Percentiles rank a stretch among this genome's conserved stretches.
These are phyloP conservation scores for Magallana ariakensis DNA, from an alignment of 1,140 invertebrate genomes.

Conservation along the genomic window DNA sequence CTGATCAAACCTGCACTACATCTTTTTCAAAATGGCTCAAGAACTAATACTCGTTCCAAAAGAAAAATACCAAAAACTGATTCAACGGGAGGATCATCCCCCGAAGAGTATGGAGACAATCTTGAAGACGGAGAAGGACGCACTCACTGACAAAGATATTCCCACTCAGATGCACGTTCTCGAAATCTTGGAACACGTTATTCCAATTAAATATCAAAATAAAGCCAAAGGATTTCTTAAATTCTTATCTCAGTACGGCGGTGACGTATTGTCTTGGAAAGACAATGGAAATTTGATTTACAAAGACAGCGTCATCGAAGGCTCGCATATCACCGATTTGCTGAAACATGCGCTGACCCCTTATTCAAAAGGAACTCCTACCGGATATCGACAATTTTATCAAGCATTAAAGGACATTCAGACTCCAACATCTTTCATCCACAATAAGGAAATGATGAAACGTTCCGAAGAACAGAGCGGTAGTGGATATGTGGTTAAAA, in stretches of 20 bases:
- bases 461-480: constrained; percentile 14
- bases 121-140: background rate
- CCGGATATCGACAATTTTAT: constrained; percentile 29
- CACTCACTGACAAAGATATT: background rate
- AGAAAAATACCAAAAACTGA: constrained; percentile 23
- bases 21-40: constrained; percentile 18
- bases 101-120: background rate
- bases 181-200: background rate
- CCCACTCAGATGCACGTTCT: background rate
- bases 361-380: background rate
- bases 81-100: background rate
- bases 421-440: background rate
- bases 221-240: constrained; percentile 22
- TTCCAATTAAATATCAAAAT: constrained; percentile 16
- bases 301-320: background rate
- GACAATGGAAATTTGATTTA: constrained; percentile 3
- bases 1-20: constrained; percentile 27
- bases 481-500: background rate
- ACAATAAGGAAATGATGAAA: background rate
- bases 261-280: constrained; percentile 6
- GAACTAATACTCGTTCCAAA: constrained; percentile 32
- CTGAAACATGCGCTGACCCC: background rate
- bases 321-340: constrained; percentile 24
- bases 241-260: background rate
- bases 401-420: constrained; percentile 21